These are phyloP conservation scores for Machimus atricapillus DNA, from an alignment of 2,888 invertebrate genomes.

Conservation along the genomic window DNA sequence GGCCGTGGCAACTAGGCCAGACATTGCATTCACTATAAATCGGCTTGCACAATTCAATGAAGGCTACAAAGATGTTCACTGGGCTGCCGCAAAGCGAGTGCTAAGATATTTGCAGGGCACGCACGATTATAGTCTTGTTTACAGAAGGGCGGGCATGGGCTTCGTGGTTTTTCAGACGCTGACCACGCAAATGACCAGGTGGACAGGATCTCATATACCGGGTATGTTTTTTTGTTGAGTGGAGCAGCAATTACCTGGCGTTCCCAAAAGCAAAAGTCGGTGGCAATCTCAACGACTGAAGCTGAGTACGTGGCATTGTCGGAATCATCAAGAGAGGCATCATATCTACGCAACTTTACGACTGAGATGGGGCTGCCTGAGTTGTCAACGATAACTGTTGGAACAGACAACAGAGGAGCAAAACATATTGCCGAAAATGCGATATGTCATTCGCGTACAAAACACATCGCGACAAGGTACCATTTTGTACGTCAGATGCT, in stretches of 20 bases:
- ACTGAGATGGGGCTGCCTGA: background rate
- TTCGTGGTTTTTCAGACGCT: background rate
- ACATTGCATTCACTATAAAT: background rate
- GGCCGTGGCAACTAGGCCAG: background rate
- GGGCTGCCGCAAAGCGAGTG: background rate
- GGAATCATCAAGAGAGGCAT: background rate
- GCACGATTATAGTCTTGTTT: background rate
- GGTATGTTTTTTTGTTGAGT: background rate
- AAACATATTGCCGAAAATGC: background rate
- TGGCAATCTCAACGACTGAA: background rate
- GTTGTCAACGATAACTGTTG: background rate
- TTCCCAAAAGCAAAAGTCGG: background rate
- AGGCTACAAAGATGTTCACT: background rate
- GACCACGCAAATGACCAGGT: background rate
- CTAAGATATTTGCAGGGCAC: background rate
- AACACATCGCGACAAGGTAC: conserved; percentile 14
- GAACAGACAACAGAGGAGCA: background rate
- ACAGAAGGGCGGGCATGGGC: background rate
- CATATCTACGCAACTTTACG: background rate
- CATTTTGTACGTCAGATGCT: background rate
- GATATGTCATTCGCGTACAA: background rate
- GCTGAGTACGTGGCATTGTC: background rate
- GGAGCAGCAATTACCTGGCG: background rate
- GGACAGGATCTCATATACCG: background rate
- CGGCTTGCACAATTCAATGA: background rate